These are phyloP conservation scores for Gouania willdenowi DNA, from an alignment of 2,797 vertebrate genomes.

Conservation along the genomic window DNA sequence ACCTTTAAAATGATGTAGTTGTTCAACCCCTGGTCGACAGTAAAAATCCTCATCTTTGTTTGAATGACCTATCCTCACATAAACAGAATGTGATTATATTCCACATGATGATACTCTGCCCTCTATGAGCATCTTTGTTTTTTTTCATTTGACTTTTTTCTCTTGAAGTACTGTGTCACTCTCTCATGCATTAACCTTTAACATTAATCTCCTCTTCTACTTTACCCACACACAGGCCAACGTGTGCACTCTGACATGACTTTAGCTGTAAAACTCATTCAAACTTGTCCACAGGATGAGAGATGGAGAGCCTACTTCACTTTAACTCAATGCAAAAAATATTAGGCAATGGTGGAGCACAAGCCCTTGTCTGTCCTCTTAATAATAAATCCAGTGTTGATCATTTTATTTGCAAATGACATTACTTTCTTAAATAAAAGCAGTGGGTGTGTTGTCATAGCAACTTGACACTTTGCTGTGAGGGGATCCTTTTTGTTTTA, in stretches of 20 bases:
- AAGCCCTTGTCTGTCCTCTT: constrained; percentile 13
- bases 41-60: constrained; percentile 5
- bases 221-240: constrained; percentile 47
- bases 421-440: constrained; percentile 59
- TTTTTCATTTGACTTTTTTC: constrained; percentile 3
- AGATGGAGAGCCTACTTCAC: constrained; percentile 10
- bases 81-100: no score
- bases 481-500: constrained; percentile 53
- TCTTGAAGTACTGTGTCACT: no score
- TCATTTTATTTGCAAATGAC: constrained; percentile 53
- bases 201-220: constrained; percentile 44
- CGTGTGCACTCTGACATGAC: constrained; percentile 30
- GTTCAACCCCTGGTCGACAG: no score
- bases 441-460: constrained; percentile 69
- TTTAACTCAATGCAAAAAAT: constrained; percentile 12
- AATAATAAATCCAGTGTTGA: constrained; percentile 20
- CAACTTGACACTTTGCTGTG: constrained; percentile 54
- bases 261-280: constrained; percentile 21
- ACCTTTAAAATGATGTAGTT: no score
- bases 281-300: not conserved
- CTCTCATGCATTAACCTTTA: constrained; percentile 52
- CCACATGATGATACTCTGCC: no score
- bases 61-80: no score
- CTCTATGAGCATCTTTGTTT: constrained; percentile 12
- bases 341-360: constrained; percentile 9